Conservation (phyloP, 2,797 vertebrate genomes). For the Hypotaenidia okinawae region DNA sequence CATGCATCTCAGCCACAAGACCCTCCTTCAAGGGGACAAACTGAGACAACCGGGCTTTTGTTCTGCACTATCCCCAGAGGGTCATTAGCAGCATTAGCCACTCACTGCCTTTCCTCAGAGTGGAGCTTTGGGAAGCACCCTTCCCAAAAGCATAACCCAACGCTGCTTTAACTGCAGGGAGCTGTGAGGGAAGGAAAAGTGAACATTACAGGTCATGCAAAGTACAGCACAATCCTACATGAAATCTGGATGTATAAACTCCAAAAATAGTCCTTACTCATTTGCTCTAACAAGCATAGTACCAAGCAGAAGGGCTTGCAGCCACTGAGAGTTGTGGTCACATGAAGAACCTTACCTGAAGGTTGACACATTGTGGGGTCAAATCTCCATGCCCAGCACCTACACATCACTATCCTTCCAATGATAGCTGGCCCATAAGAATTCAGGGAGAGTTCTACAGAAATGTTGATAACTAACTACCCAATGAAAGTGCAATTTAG, state of each 20-base stretch:
- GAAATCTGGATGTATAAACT: neutral
- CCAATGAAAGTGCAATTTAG: accelerated
- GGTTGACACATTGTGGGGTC: neutral
- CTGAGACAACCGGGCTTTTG: neutral
- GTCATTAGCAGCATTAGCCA: neutral
- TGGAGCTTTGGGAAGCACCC: neutral
- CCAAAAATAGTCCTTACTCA: neutral
- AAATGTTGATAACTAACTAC: neutral
- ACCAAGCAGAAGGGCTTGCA: neutral
- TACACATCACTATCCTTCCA: neutral
- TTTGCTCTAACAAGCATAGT: neutral
- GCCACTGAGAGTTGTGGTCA: neutral
- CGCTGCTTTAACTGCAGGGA: neutral
- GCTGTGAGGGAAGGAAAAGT: neutral
- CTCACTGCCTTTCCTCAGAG: neutral
- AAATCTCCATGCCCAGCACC: neutral
- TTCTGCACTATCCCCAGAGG: neutral
- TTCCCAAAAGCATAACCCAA: neutral
- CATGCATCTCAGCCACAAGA: neutral
- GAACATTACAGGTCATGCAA: neutral
- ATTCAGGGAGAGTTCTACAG: neutral
- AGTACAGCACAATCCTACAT: neutral
- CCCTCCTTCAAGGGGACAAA: neutral
- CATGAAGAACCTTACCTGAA: neutral
- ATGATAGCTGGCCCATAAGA: neutral